phyloP scores from a whole-genome alignment of 2,888 invertebrate genomes.

The Alitta virens region DNA sequence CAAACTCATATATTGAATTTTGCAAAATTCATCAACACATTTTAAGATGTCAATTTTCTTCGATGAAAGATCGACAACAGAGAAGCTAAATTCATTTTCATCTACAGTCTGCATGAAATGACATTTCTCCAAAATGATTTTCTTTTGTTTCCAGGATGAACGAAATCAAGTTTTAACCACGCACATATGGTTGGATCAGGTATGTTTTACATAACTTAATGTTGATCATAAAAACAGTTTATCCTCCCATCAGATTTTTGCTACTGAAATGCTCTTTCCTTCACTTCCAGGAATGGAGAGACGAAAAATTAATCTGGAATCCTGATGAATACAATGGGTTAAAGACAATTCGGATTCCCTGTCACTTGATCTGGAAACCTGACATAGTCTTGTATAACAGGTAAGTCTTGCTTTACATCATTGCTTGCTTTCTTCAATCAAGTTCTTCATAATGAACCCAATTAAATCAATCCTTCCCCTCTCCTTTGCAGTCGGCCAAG shows the following conservation, averaged over 20 bases:
- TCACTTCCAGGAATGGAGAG: constrained; percentile 64
- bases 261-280: background rate
- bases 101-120: too few species aligned
- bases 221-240: background rate
- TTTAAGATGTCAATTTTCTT: too few species aligned
- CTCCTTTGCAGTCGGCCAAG: background rate
- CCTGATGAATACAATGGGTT: constrained; percentile 68
- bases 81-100: too few species aligned
- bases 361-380: constrained; percentile 73
- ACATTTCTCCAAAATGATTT: background rate
- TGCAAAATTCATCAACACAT: too few species aligned
- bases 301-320: constrained; percentile 73
- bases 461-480: background rate
- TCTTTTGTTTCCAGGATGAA: constrained; percentile 57
- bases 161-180: constrained; percentile 61
- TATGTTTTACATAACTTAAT: constrained; percentile 29
- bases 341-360: constrained; percentile 65
- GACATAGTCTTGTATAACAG: constrained; percentile 76
- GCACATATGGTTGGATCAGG: constrained; percentile 62
- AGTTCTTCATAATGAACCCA: background rate
- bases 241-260: too few species aligned
- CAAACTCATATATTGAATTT: too few species aligned
- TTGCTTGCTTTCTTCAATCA: background rate
- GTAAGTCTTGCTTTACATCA: constrained; percentile 37
- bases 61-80: too few species aligned